Conservation (phyloP, 2,113 vertebrate genomes). For the Monopterus albus region DNA sequence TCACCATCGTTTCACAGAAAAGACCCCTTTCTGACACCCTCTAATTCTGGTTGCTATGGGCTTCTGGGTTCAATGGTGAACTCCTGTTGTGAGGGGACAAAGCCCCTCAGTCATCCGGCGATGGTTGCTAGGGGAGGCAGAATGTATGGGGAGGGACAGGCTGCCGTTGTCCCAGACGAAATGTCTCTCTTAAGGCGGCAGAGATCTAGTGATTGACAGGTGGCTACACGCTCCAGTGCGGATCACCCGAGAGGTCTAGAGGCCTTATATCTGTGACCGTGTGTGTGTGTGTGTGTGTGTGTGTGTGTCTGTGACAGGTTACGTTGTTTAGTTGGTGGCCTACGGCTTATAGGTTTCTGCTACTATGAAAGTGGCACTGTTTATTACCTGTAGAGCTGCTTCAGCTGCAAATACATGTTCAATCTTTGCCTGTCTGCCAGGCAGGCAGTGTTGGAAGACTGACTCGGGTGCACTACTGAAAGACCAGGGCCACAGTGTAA, state of each 20-base stretch:
- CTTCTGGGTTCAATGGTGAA: slow-evolving; percentile 78
- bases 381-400: slow-evolving; percentile 69
- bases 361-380: slow-evolving; percentile 15
- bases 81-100: slow-evolving; percentile 81
- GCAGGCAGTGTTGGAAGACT: not conserved
- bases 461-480: not conserved
- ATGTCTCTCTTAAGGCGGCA: slow-evolving; percentile 81
- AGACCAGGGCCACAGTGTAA: no score
- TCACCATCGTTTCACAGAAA: slow-evolving; percentile 72
- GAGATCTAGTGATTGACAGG: slow-evolving; percentile 79
- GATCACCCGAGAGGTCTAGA: slow-evolving; percentile 75
- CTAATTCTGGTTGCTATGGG: slow-evolving; percentile 79
- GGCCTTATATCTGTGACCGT: slow-evolving; percentile 59
- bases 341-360: slow-evolving; percentile 4
- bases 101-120: slow-evolving; percentile 73
- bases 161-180: slow-evolving; percentile 78
- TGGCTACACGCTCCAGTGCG: slow-evolving; percentile 81
- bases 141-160: slow-evolving; percentile 81
- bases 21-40: slow-evolving; percentile 78
- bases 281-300: slow-evolving; percentile 44
- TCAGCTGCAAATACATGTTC: slow-evolving; percentile 22
- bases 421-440: no score
- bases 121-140: slow-evolving; percentile 78
- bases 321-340: slow-evolving; percentile 21
- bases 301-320: slow-evolving; percentile 32